Evolutionary conservation across 2,888 invertebrate genomes (phyloP).

Genomic region (Scrobipalpa atriplicella): DNA sequence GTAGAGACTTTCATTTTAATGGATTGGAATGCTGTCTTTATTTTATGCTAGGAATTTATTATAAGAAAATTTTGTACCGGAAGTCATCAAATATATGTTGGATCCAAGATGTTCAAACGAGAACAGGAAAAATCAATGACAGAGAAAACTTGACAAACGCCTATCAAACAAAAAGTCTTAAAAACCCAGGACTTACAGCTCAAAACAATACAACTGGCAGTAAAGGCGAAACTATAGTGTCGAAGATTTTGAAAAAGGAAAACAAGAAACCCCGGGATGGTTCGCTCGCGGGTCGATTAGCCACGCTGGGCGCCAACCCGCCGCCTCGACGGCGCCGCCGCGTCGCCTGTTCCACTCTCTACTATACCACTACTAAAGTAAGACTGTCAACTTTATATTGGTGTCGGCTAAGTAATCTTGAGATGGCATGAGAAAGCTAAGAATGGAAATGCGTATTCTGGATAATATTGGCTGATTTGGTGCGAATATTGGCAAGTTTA

Average conservation of each 20-base stretch:
- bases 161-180: neutral
- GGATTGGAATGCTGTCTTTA: neutral
- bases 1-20: constrained; percentile 11
- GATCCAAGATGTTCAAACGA: too few relatives aligned
- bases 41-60: neutral
- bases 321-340: constrained; percentile 52
- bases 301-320: constrained; percentile 54
- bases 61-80: too few relatives aligned
- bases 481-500: too few relatives aligned
- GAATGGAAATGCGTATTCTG: neutral
- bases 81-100: too few relatives aligned
- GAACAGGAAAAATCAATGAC: too few relatives aligned
- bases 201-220: neutral
- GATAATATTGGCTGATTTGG: neutral
- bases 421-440: constrained; percentile 7
- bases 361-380: constrained; percentile 10
- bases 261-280: constrained; percentile 36
- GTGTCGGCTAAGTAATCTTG: neutral
- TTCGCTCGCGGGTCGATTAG: constrained; percentile 48
- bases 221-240: neutral
- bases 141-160: too few relatives aligned
- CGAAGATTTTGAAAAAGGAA: constrained; percentile 8
- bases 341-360: constrained; percentile 35
- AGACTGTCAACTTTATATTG: neutral
- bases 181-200: neutral